Base-by-base conservation (phyloP, 2,888 invertebrate genomes). In the Sarcophaga rosellei region DNA sequence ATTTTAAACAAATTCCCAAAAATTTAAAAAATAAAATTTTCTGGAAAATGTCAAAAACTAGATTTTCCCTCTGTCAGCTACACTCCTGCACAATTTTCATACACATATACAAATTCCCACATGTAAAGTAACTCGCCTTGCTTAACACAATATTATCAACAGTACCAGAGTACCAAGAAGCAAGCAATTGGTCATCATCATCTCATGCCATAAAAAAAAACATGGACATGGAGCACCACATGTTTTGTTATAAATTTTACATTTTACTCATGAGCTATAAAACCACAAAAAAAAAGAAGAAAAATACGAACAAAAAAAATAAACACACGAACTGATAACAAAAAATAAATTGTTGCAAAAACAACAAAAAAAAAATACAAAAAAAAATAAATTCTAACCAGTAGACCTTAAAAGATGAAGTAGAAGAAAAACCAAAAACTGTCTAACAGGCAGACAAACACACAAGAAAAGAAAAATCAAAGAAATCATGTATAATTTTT, bases 401-500 rank as follows among this genome's bases (percentile, higher is more conserved):
- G 47, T 68, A 69, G 77, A 73, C 63, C 57, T 74, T 77, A 78
- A 76, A 23, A 61, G 81, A 69, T 59, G 59, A 84, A 81, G n/a
- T 57, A 47, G 8, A 63, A 63, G n/a, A n/a, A 65, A 57, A 69
- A 35, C 23, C 2, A 3, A 25, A 35, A 35, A n/a, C 73, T 72
- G 61, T 70, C 59, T 20, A 53, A 69, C 72, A 15, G 53, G 59
- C 69, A 70, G 90, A 47, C 11, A 11, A 47, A 47, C n/a, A 47
- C 15, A 47, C 15, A 47, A 47, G 15, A 47, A 47, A 12, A 53
- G 10, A 53, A 53, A 53, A 53, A 53, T 15, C 53, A 53, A 53
- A 53, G 17, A 53, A 35, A 35, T 35, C 35, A 15, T 53, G 91
- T 89, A 91, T 91, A 91, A 91, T 91, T 91, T 91, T 91, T 91